Base-by-base conservation (phyloP, 2,888 invertebrate genomes). In the Atethmia centrago region DNA sequence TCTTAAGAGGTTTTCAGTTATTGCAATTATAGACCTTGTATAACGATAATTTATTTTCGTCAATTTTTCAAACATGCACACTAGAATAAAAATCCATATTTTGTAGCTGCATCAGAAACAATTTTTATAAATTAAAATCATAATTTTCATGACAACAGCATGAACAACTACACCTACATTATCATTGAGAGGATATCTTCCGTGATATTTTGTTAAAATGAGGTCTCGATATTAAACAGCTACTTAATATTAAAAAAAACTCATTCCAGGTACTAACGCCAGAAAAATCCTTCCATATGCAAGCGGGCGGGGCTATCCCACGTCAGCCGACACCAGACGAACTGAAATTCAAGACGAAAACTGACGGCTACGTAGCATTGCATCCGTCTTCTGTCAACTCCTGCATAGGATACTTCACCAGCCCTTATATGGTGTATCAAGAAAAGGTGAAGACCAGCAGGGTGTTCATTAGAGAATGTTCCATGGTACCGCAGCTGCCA, bases 391-490 rank as follows among this genome's bases (percentile, higher is more conserved):
- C 98, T 0, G 97, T 98, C 0, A 98, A 98, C 91, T 97, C 97
- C 4, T 95, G 94, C 14, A 94, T 97, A 0, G 97, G 97, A 0
- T 95, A 97, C 88, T 98, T 97, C 89, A 94, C 97, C 14, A 98
- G 98, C 88, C 98, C 98, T 0, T 98, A 98, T 89, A 91, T 98
- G 58, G 98, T 98, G 40, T 98, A 97, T 89, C 98, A 98, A 90
- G 98, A 98, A 91, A 98, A 98, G 92, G 97, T 98, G 31, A 98
- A 98, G 90, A 98, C 98, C 0, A 97, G 97, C 5, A 97, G 97
- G 87, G 97, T 98, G 49, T 98, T 97, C 88, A 98, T 98, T 36
- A 96, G 98, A 56, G 98, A 98, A 89, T 98, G 98, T 84, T 98
- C 98, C 0, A 98, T 98, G 98, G 97, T 98, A 56, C 98, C 98